Percentiles rank a stretch among this genome's conserved stretches.
Conservation (phyloP, 2,113 vertebrate species). For the Neodontobutis hainanensis region DNA sequence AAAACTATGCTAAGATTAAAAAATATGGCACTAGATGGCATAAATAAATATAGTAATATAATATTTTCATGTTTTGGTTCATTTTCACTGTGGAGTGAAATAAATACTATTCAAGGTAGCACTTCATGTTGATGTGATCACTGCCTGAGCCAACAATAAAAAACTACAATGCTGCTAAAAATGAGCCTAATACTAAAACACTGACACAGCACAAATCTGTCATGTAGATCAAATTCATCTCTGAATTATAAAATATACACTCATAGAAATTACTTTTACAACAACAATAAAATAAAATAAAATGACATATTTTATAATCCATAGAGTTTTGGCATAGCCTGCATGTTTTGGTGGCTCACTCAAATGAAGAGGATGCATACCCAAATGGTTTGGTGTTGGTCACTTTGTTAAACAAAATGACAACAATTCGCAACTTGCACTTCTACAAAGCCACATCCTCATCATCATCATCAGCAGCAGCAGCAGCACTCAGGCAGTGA, state of each 20-base stretch:
- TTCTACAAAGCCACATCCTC: not conserved
- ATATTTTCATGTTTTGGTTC: not conserved
- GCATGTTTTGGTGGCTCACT: not conserved
- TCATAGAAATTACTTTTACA: not conserved
- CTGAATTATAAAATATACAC: not conserved
- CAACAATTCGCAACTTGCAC: not conserved
- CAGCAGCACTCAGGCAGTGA: not conserved
- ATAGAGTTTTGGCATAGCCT: no score
- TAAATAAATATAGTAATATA: not conserved
- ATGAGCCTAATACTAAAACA: no score
- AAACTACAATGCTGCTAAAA: no score
- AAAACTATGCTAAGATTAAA: not conserved
- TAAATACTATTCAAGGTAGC: not conserved
- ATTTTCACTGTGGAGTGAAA: no score
- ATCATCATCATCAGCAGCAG: not conserved
- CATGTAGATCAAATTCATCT: not conserved
- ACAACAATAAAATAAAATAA: no score
- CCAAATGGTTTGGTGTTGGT: constrained; percentile 7
- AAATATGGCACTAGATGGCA: constrained; percentile 8
- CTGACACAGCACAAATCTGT: no score
- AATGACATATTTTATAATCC: no score
- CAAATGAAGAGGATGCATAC: not conserved
- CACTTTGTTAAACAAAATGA: constrained; percentile 35
- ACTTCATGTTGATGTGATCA: no score
- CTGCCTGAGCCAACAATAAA: no score